Percentiles rank a stretch among this genome's conserved stretches.
Evolutionary conservation across 2,113 vertebrate species (phyloP).

Genomic region (Sceloporus undulatus): DNA sequence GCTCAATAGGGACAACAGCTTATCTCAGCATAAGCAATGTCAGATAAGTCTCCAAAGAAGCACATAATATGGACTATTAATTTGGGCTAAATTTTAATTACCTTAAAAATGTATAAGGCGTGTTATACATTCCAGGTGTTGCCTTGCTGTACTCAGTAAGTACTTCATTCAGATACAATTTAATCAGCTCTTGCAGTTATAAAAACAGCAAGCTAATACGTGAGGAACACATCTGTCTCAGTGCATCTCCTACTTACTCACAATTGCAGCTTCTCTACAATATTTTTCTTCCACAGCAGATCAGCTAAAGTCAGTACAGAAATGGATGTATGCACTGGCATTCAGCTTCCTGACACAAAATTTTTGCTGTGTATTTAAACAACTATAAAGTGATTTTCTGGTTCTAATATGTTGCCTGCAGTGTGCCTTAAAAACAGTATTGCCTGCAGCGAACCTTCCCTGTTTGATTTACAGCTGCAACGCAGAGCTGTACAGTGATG

Average conservation of each 20-base stretch:
- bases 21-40: slow-evolving; percentile 11
- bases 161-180: neutral
- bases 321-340: neutral
- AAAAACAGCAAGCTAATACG: neutral
- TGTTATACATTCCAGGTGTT: neutral
- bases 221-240: neutral
- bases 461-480: neutral
- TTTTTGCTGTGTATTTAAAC: neutral
- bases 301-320: neutral
- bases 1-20: neutral
- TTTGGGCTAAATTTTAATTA: neutral
- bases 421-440: too few species aligned
- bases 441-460: neutral
- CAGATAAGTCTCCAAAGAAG: neutral
- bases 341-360: neutral
- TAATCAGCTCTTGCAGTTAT: neutral
- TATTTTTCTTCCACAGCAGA: neutral
- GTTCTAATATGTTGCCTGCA: neutral
- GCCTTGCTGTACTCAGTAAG: neutral
- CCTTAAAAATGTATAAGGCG: neutral
- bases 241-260: neutral
- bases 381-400: neutral
- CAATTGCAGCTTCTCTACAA: neutral
- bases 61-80: neutral
- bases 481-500: neutral